Conservation (phyloP, 2,113 vertebrate genomes). For the Nestor notabilis region DNA sequence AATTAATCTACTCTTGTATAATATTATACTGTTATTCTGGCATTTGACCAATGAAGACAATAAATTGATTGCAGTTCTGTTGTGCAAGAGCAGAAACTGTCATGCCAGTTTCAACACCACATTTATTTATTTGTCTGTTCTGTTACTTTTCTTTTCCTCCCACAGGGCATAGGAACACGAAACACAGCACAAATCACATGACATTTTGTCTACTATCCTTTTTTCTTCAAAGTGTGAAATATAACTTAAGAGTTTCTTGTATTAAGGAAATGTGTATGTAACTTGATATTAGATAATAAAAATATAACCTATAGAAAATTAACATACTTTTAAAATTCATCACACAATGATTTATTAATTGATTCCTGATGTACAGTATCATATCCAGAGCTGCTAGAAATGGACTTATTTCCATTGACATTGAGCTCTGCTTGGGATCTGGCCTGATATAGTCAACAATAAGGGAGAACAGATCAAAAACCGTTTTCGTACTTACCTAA, state of each 20-base stretch:
- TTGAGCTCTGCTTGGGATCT: not conserved
- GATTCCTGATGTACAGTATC: not conserved
- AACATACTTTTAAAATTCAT: not conserved
- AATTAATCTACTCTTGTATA: constrained; percentile 80
- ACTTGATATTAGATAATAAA: not conserved
- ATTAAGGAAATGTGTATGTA: not conserved
- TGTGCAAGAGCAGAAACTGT: constrained; percentile 45
- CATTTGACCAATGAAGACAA: constrained; percentile 56
- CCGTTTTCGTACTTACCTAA: not conserved
- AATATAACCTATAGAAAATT: not conserved
- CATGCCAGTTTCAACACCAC: constrained; percentile 47
- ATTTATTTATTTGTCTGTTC: constrained; percentile 66
- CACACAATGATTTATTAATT: not conserved
- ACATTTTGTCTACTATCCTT: not conserved
- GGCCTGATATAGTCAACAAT: not conserved
- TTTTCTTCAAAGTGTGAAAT: constrained; percentile 26
- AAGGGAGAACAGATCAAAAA: not conserved
- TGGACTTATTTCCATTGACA: fast-evolving
- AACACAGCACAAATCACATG: constrained; percentile 23
- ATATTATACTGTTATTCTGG: constrained; percentile 76
- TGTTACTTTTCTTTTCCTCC: constrained; percentile 64
- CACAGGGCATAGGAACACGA: constrained; percentile 50
- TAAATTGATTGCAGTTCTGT: constrained; percentile 63
- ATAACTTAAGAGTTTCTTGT: not conserved
- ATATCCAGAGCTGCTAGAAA: not conserved